A percentile compares a stretch with the other conserved stretches of the same genome.
Evolutionary conservation across 2,888 invertebrate species (phyloP).

Genomic region (Conchocele bisecta): DNA sequence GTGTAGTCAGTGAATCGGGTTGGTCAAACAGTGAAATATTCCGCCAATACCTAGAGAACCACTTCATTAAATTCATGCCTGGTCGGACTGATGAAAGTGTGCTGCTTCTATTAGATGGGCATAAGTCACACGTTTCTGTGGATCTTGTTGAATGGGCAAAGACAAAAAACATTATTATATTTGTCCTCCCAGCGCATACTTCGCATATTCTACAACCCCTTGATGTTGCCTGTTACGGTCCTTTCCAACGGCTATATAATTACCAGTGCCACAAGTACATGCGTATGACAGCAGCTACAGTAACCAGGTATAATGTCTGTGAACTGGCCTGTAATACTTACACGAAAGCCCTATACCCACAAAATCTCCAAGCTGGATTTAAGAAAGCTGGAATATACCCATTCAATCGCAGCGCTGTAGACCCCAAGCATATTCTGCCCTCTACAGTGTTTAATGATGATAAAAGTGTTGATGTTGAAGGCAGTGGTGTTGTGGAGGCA

Average conservation of each 20-base stretch:
- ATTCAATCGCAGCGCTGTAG: no score
- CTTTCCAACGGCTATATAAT: conserved; percentile 40
- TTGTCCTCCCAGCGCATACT: conserved; percentile 33
- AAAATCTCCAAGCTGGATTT: conserved; percentile 20
- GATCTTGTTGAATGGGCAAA: conserved; percentile 31
- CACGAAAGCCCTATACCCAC: background rate
- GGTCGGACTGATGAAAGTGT: conserved; percentile 10
- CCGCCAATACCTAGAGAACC: conserved; percentile 31
- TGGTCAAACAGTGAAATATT: conserved; percentile 46
- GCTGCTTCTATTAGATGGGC: conserved; percentile 25
- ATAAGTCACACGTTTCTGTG: conserved; percentile 28
- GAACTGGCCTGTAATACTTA: conserved; percentile 18
- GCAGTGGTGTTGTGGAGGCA: no score
- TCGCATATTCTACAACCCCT: conserved; percentile 42
- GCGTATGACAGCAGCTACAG: background rate
- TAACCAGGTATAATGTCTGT: conserved; percentile 35
- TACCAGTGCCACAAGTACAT: conserved; percentile 35
- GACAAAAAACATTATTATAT: conserved; percentile 14
- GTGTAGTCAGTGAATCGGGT: conserved; percentile 24
- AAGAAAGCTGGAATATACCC: conserved; percentile 12
- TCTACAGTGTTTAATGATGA: no score
- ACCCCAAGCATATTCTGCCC: no score
- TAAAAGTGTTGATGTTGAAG: no score
- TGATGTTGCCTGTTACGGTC: conserved; percentile 41
- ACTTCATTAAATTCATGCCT: conserved; percentile 42